These are phyloP conservation scores for Etheostoma nigrum DNA, from an alignment of 2,797 vertebrate genomes.

Conservation along the genomic window DNA sequence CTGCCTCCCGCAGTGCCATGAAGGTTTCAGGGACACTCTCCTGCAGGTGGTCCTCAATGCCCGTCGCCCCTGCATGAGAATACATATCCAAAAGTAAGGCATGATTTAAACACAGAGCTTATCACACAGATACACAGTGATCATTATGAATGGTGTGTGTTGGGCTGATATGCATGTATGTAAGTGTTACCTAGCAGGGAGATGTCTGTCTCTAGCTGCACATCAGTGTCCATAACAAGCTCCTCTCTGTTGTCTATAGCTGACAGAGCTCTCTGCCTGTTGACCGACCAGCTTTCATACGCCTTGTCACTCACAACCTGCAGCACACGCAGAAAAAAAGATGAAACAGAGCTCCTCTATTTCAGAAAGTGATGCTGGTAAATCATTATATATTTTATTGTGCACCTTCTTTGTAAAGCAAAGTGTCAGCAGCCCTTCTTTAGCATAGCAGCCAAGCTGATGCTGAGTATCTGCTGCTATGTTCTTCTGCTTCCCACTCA, in stretches of 20 bases:
- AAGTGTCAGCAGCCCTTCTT: constrained; percentile 91
- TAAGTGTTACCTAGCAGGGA: constrained; percentile 89
- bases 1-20: constrained; percentile 89
- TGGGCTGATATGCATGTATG: background rate
- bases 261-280: constrained; percentile 87
- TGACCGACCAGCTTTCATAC: constrained; percentile 88
- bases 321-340: constrained; percentile 16
- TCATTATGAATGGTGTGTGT: background rate
- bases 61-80: constrained; percentile 90
- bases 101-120: constrained; percentile 25
- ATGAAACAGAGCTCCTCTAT: constrained; percentile 14
- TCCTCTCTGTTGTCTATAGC: constrained; percentile 91
- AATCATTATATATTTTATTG: constrained; percentile 6
- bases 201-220: constrained; percentile 90
- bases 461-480: constrained; percentile 88
- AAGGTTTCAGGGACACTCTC: constrained; percentile 93
- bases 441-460: constrained; percentile 91
- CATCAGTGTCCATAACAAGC: constrained; percentile 88
- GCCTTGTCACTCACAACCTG: constrained; percentile 89
- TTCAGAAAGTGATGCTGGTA: background rate
- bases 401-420: constrained; percentile 94
- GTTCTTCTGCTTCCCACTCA: constrained; percentile 79
- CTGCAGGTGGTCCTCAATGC: constrained; percentile 95
- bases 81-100: constrained; percentile 29
- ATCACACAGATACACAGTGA: constrained; percentile 12